These are phyloP conservation scores for Propithecus perrieri DNA, from an alignment of 2,797 vertebrate species.

Conservation along the genomic window DNA sequence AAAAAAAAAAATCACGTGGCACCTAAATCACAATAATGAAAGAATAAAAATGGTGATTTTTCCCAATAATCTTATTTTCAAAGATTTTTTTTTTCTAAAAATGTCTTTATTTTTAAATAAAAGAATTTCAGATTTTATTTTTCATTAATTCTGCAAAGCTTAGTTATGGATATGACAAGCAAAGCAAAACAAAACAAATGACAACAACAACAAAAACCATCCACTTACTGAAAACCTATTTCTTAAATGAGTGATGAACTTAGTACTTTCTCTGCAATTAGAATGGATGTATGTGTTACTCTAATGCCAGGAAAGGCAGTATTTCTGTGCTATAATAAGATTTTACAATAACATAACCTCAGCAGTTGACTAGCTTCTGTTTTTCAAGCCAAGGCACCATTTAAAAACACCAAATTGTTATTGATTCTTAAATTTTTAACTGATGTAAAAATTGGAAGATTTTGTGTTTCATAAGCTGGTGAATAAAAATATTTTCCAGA, in stretches of 20 bases:
- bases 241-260: neutral
- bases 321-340: neutral
- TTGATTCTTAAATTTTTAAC: conserved; percentile 25
- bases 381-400: neutral
- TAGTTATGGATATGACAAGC: neutral
- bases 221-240: neutral
- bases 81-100: neutral
- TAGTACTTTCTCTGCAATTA: neutral
- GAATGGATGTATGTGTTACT: neutral
- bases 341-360: neutral
- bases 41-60: neutral
- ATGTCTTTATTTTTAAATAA: conserved; percentile 22
- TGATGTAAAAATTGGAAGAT: conserved; percentile 12
- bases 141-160: neutral
- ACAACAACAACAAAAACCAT: neutral
- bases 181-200: conserved; percentile 16
- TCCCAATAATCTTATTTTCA: neutral
- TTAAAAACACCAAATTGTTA: conserved; percentile 35
- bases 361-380: neutral
- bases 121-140: conserved; percentile 23
- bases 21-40: neutral
- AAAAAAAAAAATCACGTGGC: neutral
- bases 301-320: neutral
- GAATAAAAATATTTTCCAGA: neutral
- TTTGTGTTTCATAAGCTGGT: neutral